Evolutionary conservation across 2,888 invertebrate species (phyloP), one percentile per base, ranked within the genome.

Genomic region (Cactoblastis cactorum): DNA sequence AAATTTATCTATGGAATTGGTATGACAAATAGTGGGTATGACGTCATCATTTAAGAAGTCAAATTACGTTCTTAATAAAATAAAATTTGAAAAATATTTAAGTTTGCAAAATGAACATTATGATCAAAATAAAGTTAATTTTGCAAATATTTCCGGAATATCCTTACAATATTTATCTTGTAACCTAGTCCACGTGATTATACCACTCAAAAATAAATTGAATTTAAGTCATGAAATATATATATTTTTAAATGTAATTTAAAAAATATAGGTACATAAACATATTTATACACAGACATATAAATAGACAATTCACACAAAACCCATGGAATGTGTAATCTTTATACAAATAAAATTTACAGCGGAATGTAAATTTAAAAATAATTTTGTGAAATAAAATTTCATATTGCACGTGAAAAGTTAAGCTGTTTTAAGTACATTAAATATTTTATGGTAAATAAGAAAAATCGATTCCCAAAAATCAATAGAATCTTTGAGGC

Each of bases 241-340:
- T n/a, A n/a, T n/a, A n/a, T n/a, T n/a, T n/a, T n/a, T n/a, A n/a
- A n/a, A n/a, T n/a, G n/a, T n/a, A n/a, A n/a, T n/a, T n/a, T n/a
- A 24, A 43, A 43, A 43, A 43, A 43, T 43, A 43, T 5, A 32
- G n/a, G 15, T 43, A 15, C 9, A 11, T 22, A 24, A 14, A 43
- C 38, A 18, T 15, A 17, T 38, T 18, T 32, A 18, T 32, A 48
- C 32, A 48, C 37, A 47, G 17, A 37, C 14, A 38, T 51, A 53
- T 45, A 24, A 47, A 47, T 45, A 24, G 47, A 47, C 38, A 50
- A 32, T 45, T 45, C 18, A 47, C 28, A 49, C 35, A 50, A 53
- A 51, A 54, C 54, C 17, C 45, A 50, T 45, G 63, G 61, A 63
- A 63, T 63, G 61, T 58, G 59, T 57, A 58, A 37, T 37, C 17